Base-by-base conservation (phyloP, 2,113 vertebrate species). In the Thomomys bottae region DNA sequence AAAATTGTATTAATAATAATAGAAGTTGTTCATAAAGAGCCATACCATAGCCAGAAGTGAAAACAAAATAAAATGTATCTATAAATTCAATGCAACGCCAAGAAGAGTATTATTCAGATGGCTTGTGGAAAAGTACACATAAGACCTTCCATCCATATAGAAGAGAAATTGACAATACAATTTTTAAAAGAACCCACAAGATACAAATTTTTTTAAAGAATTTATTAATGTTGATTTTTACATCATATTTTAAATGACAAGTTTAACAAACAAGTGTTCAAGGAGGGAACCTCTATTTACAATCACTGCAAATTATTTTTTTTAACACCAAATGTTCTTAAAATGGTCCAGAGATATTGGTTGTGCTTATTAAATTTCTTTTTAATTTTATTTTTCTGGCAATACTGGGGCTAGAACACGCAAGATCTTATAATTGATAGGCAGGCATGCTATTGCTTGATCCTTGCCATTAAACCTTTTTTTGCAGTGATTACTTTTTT, bases 161-260 rank as follows among this genome's bases (percentile, higher is more conserved):
- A 92, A 86, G 57, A 91, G n/a, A 81, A 67, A 77, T 67, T 83
- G 32, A 70, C 34, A 82, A 68, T 11, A 72, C 61, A 86, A 89
- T 81, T 75, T 81, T 75, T 93, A 75, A 30, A 87, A 68, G 54
- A 54, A 54, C 49, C 15, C 49, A 54, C 49, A 54, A 45, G 49
- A 54, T 17, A 54, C 49, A 54, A 14, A 54, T 54, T 12, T 12
- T n/a, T n/a, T n/a, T n/a, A n/a, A n/a, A n/a, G n/a, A n/a, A n/a
- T n/a, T n/a, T n/a, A n/a, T n/a, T n/a, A n/a, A n/a, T n/a, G n/a
- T n/a, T n/a, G n/a, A n/a, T n/a, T n/a, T n/a, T n/a, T n/a, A n/a
- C n/a, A n/a, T n/a, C n/a, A n/a, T n/a, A n/a, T n/a, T n/a, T n/a
- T n/a, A n/a, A n/a, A n/a, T n/a, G n/a, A n/a, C n/a, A n/a, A n/a